Evolutionary conservation across 1,140 invertebrate species (phyloP).

Genomic region (Bombus breviceps): DNA sequence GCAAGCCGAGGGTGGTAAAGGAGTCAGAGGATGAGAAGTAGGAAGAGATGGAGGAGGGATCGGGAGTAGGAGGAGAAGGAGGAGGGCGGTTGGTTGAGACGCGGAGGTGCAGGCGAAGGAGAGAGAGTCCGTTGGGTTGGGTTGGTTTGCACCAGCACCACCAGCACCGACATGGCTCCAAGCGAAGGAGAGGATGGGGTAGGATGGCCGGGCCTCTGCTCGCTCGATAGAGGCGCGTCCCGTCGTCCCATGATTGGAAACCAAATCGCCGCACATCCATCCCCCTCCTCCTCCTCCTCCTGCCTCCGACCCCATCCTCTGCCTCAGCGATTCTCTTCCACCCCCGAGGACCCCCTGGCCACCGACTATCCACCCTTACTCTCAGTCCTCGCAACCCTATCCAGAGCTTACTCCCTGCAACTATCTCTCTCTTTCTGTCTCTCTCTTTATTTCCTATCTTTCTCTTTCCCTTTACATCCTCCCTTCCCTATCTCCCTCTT

Average conservation of each 20-base stretch:
- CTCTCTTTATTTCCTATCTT: conserved; percentile 58
- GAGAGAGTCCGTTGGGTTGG: conserved; percentile 70
- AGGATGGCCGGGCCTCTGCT: conserved; percentile 81
- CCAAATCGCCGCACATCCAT: conserved; percentile 83
- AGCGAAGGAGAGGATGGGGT: conserved; percentile 74
- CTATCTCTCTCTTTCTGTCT: conserved; percentile 65
- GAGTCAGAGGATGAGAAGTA: conserved; percentile 64
- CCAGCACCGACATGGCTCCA: conserved; percentile 75
- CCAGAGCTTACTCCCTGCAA: conserved; percentile 65
- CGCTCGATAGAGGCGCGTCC: conserved; percentile 83
- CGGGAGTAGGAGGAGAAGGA: conserved; percentile 48
- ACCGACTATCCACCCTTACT: conserved; percentile 71
- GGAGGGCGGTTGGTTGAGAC: conserved; percentile 71
- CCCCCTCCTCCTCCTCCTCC: conserved; percentile 61
- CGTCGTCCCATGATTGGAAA: conserved; percentile 83
- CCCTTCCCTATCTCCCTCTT: not conserved
- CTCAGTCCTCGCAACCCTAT: conserved; percentile 68
- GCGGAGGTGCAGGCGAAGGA: conserved; percentile 73
- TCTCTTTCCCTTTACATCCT: conserved; percentile 46
- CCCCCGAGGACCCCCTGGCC: conserved; percentile 60
- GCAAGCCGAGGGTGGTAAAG: conserved; percentile 62
- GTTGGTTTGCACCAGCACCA: conserved; percentile 76
- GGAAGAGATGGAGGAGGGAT: conserved; percentile 54
- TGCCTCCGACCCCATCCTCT: conserved; percentile 56
- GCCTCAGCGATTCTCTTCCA: conserved; percentile 61